These are phyloP conservation scores for Poeciliopsis prolifica DNA, from an alignment of 2,113 vertebrate species.

Conservation along the genomic window DNA sequence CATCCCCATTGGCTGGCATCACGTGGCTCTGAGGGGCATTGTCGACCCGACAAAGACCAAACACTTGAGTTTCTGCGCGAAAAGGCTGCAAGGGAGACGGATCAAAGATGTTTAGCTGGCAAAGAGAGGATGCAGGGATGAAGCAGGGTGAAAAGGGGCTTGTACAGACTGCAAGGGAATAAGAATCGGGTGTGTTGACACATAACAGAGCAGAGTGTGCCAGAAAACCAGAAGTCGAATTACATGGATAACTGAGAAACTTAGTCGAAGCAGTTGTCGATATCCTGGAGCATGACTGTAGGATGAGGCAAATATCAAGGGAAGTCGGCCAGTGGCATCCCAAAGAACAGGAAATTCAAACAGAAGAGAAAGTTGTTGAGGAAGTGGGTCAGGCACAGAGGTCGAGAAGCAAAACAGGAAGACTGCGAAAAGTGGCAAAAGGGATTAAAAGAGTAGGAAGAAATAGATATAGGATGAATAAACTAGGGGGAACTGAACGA, in stretches of 20 bases:
- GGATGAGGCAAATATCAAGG: neutral
- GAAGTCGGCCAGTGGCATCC: neutral
- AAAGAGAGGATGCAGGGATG: conserved; percentile 14
- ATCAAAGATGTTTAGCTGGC: conserved; percentile 75
- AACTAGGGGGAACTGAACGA: conserved; percentile 19
- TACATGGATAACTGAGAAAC: conserved; percentile 27
- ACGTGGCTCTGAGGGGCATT: conserved; percentile 58
- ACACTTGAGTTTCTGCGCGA: conserved; percentile 63
- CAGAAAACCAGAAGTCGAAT: conserved; percentile 45
- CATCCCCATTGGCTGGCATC: conserved; percentile 74
- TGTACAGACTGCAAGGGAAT: conserved; percentile 21
- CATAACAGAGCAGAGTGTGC: conserved; percentile 42
- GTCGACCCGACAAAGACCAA: conserved; percentile 76
- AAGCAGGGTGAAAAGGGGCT: conserved; percentile 18
- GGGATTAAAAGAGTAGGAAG: conserved; percentile 8
- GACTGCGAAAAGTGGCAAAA: conserved; percentile 35
- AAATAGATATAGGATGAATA: conserved; percentile 33
- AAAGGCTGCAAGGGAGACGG: conserved; percentile 61
- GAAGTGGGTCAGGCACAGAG: neutral
- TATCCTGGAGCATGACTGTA: conserved; percentile 9
- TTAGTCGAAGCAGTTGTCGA: neutral
- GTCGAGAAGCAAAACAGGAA: conserved; percentile 18
- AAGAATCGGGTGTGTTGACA: conserved; percentile 52
- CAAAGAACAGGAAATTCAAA: conserved; percentile 1
- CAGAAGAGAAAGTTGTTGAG: neutral